Evolutionary conservation across 2,797 vertebrate species (phyloP).

Genomic region (Hydrocynus forskahlii): DNA sequence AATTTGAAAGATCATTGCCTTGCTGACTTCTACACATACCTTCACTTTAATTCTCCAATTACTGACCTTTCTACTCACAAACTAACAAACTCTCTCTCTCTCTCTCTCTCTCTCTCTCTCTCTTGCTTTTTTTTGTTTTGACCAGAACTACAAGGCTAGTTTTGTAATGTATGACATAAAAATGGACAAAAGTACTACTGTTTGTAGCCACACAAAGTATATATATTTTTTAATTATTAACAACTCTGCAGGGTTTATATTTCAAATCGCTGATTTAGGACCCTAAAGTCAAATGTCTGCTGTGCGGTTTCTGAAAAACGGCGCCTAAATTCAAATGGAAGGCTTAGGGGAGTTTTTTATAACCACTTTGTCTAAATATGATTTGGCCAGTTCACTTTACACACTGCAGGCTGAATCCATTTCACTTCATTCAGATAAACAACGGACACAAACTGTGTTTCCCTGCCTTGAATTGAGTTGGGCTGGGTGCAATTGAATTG

Average conservation of each 20-base stretch:
- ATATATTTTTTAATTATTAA: too few species aligned
- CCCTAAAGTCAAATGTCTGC: not conserved
- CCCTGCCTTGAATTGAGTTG: conserved; percentile 10
- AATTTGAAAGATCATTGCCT: not conserved
- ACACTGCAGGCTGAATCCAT: not conserved
- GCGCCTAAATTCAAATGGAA: not conserved
- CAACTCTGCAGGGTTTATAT: too few species aligned
- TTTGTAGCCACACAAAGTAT: too few species aligned
- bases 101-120: not conserved
- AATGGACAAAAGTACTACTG: too few species aligned
- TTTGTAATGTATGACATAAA: too few species aligned
- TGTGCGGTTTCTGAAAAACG: not conserved
- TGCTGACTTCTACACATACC: not conserved
- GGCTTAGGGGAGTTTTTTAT: conserved; percentile 8
- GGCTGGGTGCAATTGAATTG: conserved; percentile 37
- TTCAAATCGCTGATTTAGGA: not conserved
- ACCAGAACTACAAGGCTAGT: too few species aligned
- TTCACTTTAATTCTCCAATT: not conserved
- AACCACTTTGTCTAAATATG: not conserved
- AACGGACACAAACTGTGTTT: conserved; percentile 15
- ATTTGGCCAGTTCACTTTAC: conserved; percentile 15
- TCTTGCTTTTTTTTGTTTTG: not conserved
- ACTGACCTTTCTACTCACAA: not conserved
- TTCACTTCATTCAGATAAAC: conserved; percentile 30
- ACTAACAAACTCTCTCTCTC: too few species aligned